phyloP scores from a whole-genome alignment of 2,113 vertebrate genomes.

The Rhizomys pruinosus region DNA sequence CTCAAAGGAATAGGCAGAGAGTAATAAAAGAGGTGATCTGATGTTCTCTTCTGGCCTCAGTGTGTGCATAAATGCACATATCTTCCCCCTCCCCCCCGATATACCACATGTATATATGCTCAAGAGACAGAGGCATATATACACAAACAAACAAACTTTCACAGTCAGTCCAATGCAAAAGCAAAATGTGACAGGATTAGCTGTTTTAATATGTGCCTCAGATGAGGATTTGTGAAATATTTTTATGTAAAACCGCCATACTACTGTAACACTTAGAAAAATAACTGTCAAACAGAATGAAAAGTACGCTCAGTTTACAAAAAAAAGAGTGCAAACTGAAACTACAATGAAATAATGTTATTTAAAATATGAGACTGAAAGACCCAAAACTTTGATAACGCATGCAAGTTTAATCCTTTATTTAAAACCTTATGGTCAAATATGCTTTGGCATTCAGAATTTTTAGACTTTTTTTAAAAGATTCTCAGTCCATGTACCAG shows the following conservation, averaged over 20 bases:
- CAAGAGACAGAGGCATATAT: too few species aligned
- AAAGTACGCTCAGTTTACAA: neutral
- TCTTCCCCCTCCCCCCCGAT: too few species aligned
- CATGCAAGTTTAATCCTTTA: neutral
- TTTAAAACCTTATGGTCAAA: conserved; percentile 11
- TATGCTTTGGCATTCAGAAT: neutral
- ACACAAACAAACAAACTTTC: too few species aligned
- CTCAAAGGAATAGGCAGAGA: neutral
- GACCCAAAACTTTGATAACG: neutral
- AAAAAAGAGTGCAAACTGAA: conserved; percentile 42
- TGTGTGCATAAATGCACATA: too few species aligned
- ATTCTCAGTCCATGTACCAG: neutral
- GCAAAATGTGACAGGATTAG: neutral
- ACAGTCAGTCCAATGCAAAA: neutral
- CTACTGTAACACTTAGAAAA: neutral
- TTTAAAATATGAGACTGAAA: conserved; percentile 31
- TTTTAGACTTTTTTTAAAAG: neutral
- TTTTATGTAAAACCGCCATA: neutral
- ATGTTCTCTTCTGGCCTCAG: neutral
- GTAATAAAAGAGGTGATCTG: neutral
- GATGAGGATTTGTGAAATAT: neutral
- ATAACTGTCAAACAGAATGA: neutral
- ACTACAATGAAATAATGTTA: neutral
- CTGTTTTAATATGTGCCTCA: neutral
- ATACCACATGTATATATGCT: too few species aligned